Base-by-base conservation (phyloP, 2,113 vertebrate species). In the Campylorhamphus procurvoides region DNA sequence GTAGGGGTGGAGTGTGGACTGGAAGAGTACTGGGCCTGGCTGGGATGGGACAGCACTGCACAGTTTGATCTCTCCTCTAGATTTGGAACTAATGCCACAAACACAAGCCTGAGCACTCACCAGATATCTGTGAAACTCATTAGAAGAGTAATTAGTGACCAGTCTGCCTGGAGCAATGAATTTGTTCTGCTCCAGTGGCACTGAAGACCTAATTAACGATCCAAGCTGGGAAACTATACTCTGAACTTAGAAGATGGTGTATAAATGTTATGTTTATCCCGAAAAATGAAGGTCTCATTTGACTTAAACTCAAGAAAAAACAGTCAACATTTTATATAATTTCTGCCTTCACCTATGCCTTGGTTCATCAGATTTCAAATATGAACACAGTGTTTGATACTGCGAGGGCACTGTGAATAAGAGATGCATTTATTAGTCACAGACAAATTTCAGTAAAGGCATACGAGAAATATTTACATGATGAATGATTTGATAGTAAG, bases 1-100 rank as follows among this genome's bases (percentile, higher is more conserved):
- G 2, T 18, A 53, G 19, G 4, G 2, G 3, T 29, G 4, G 29
- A 5, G 16, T 46, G 16, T 16, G 7, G 46, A 55, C 19, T 2
- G 58, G 42, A 85, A 47, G 35, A 49, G 27, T 37, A 35, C 27
- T 12, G 23, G 9, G 60, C 24, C 35, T 81, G n/a, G 17, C 20
- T 55, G 39, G 66, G 28, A 44, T 3, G 1, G 29, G 31, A 58
- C 23, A 71, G 33, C 44, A 55, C 27, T 44, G 64, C 44, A 50
- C 5, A 39, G 37, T 47, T 82, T 52, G 24, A 28, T 53, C 35
- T 83, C n/a, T 53, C 29, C 23, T 69, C 46, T 37, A 40, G 24
- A 80, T 90, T 29, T 68, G 37, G 40, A 40, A 46, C 49, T 49
- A 73, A 62, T 3, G 50, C 15, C 42, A 42, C 50, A 50, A 82